Conservation (phyloP, 2,797 vertebrate species). For the Trachops cirrhosus region DNA sequence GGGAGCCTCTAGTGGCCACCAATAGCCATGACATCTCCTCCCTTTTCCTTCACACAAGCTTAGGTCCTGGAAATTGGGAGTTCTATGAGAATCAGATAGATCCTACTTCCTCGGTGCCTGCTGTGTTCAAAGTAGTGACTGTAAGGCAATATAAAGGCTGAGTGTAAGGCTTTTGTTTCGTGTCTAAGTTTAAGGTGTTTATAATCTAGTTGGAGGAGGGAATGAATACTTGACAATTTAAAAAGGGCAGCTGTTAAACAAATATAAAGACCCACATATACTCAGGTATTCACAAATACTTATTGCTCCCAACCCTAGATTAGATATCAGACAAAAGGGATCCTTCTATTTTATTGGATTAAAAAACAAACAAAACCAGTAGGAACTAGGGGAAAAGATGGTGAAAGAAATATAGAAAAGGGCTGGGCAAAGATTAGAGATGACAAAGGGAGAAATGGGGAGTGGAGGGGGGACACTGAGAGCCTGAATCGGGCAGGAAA, state of each 20-base stretch:
- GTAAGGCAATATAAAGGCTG: background rate
- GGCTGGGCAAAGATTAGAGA: background rate
- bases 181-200: background rate
- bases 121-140: background rate
- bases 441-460: background rate
- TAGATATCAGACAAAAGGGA: slow-evolving; percentile 30
- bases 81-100: background rate
- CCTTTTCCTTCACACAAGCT: background rate
- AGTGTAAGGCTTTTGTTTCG: background rate
- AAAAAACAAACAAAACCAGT: slow-evolving; percentile 54
- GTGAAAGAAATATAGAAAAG: background rate
- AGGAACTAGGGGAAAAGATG: background rate
- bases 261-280: background rate
- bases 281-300: background rate
- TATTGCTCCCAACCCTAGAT: background rate
- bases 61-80: background rate
- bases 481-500: background rate
- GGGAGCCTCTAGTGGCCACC: slow-evolving; percentile 72
- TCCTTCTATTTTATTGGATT: slow-evolving; percentile 68
- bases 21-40: slow-evolving; percentile 35
- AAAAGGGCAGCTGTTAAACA: background rate
- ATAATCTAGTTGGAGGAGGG: background rate
- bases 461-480: background rate
- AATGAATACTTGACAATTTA: background rate
- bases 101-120: background rate